phyloP scores from a whole-genome alignment of 2,888 invertebrate species.

The Biston betularia region DNA sequence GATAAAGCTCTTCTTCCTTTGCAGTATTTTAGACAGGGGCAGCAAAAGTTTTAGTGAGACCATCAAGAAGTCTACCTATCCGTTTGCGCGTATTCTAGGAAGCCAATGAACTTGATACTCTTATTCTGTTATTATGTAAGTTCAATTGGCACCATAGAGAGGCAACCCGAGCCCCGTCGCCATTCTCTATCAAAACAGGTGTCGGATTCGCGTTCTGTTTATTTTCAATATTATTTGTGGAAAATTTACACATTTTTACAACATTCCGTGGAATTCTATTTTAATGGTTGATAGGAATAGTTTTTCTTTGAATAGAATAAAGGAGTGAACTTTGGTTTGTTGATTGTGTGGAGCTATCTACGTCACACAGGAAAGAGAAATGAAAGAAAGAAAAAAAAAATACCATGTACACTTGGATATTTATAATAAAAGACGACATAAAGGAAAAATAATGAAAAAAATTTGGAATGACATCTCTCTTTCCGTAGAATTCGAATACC shows the following conservation, averaged over 20 bases:
- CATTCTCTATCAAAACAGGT: slow-evolving; percentile 28
- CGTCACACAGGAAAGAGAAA: too few species aligned
- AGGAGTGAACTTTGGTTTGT: slow-evolving; percentile 7
- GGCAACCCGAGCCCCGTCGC: slow-evolving; percentile 15
- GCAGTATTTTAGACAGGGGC: too few species aligned
- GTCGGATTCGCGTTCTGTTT: slow-evolving; percentile 21
- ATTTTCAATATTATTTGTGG: slow-evolving; percentile 20
- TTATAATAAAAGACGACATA: not conserved
- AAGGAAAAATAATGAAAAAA: too few species aligned
- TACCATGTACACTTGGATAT: too few species aligned
- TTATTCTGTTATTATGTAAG: not conserved
- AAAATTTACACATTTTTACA: slow-evolving; percentile 22
- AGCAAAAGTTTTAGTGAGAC: not conserved
- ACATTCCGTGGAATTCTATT: slow-evolving; percentile 19
- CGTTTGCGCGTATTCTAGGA: not conserved
- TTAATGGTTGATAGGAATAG: slow-evolving; percentile 17
- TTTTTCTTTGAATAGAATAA: slow-evolving; percentile 18
- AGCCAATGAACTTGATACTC: not conserved
- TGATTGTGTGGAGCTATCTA: not conserved
- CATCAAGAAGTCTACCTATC: not conserved
- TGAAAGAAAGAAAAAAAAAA: too few species aligned
- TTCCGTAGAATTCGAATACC: too few species aligned
- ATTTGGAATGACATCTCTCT: too few species aligned
- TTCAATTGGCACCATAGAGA: slow-evolving; percentile 15
- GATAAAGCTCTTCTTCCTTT: too few species aligned